Evolutionary conservation across 2,888 invertebrate genomes (phyloP), one percentile per base, ranked within the genome.

Genomic region (Caenorhabditis plicata): DNA sequence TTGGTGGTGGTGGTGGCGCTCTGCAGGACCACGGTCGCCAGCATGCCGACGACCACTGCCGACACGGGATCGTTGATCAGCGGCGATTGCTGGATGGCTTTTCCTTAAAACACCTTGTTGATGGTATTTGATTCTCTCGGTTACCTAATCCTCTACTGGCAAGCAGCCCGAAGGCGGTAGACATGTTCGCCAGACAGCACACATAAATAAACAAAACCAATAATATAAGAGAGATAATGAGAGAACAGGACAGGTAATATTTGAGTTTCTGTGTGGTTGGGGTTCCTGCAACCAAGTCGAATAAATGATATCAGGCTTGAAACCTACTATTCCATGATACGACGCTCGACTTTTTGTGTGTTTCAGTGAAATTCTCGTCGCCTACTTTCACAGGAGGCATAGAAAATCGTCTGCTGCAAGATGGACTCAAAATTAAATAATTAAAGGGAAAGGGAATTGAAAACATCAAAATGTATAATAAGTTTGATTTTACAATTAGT

Each of bases 11-110:
- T 75, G 9, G 75, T 69, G 26, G 69, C 60, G 43, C 68, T 71
- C 51, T 77, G 77, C 7, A 77, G 54, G 5, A 77, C 45, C 9
- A 77, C 68, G 4, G 75, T 74, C 2, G 69, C 65, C 19, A 76
- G 50, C 76, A 77, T 77, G 4, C 77, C 77, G 15, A 77, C 60
- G 20, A 77, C 68, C 4, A 77, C 61, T 3, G 75, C 75, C n/a
- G 74, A 73, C 22, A 77, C 71, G 2, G 75, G 77, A 48, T 77
- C 77, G 40, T 65, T 68, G 13, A 77, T 64, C 7, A 77, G 52
- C 15, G 68, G 64, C 20, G 68, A 74, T 47, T 71, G 65, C 41
- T 74, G 66, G n/a, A 77, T 74, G 3, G 70, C 63, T 45, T 71
- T 61, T 40, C 75, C 75, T 75, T 45, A 49, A 75, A 67, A 33